Evolutionary conservation across 2,113 vertebrate species (phyloP), one percentile per base, ranked within the genome.

Genomic region (Chionomys nivalis): DNA sequence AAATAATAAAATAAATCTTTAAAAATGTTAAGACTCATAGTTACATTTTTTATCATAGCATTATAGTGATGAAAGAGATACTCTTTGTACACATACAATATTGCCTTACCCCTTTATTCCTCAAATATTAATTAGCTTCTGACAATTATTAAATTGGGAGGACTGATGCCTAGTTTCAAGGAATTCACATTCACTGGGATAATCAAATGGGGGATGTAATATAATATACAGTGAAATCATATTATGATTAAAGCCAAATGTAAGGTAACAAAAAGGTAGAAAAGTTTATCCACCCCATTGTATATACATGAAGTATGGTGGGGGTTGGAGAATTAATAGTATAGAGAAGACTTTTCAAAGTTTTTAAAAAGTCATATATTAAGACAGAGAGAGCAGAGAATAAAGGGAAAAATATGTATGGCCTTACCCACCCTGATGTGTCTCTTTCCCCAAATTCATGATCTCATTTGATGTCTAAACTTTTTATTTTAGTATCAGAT

Each of bases 51-150:
- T 94, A 23, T 47, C 72, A 86, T 68, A 28, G 17, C 58, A 10
- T 73, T 95, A 24, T 36, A 92, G 81, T 78, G n/a, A 65, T 70
- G 42, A 49, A 79, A 94, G 47, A 92, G 76, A 89, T 65, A 9
- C 23, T 19, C 16, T 90, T 87, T 44, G 52, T 26, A 78, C 11
- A 66, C 47, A 28, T 31, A 31, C 0, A 49, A 39, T 16, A 75
- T 89, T 95, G 16, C 24, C 36, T 28, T 77, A 47, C 36, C 83
- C 7, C 14, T 28, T 86, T 91, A 73, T 85, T 68, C 39, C 42
- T 81, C 72, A 88, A 81, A 68, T 86, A 63, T 36, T 66, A 68
- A 70, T 36, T 81, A 58, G 17, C 19, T 97, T 28, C 47, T 75
- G 75, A 73, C 68, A 92, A 90, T 81, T 73, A 26, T 31, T 65